Percentiles rank a stretch among this genome's conserved stretches.
Evolutionary conservation across 2,888 invertebrate genomes (phyloP).

Genomic region (Cheilosia urbana): DNA sequence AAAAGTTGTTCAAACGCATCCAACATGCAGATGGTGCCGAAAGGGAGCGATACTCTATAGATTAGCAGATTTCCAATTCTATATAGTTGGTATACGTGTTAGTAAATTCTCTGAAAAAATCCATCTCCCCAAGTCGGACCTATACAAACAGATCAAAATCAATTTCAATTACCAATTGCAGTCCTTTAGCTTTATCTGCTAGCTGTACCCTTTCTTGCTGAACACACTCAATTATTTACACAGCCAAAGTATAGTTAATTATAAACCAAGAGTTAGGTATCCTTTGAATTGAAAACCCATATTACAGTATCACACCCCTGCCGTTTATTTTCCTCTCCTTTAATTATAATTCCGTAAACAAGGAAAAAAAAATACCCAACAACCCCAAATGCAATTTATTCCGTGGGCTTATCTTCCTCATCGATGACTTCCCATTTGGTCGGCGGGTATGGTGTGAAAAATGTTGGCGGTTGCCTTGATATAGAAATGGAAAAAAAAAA

Average conservation of each 20-base stretch:
- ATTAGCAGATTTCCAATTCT: too few species aligned
- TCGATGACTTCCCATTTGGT: constrained; percentile 39
- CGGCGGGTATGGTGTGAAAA: constrained; percentile 21
- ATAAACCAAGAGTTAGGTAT: constrained; percentile 15
- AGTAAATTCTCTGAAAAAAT: too few species aligned
- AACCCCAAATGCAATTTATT: constrained; percentile 47
- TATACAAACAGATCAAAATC: background rate
- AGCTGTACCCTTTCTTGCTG: background rate
- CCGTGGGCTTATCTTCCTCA: constrained; percentile 30
- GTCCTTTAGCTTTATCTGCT: background rate
- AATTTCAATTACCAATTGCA: background rate
- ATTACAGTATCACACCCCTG: constrained; percentile 6
- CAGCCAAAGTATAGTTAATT: background rate
- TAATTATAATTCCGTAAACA: constrained; percentile 35
- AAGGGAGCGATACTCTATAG: too few species aligned
- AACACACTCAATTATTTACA: constrained; percentile 14
- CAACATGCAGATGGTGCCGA: too few species aligned
- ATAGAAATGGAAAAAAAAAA: constrained; percentile 19
- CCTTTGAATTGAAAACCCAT: constrained; percentile 24
- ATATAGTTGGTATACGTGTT: too few species aligned
- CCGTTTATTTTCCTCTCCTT: constrained; percentile 19
- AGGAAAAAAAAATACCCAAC: background rate
- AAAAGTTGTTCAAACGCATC: too few species aligned
- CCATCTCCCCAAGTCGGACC: background rate
- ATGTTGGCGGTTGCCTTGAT: constrained; percentile 15